Percentiles rank a stretch among this genome's conserved stretches.
phyloP scores from a whole-genome alignment of 2,888 invertebrate species.

The Dione vanillae region DNA sequence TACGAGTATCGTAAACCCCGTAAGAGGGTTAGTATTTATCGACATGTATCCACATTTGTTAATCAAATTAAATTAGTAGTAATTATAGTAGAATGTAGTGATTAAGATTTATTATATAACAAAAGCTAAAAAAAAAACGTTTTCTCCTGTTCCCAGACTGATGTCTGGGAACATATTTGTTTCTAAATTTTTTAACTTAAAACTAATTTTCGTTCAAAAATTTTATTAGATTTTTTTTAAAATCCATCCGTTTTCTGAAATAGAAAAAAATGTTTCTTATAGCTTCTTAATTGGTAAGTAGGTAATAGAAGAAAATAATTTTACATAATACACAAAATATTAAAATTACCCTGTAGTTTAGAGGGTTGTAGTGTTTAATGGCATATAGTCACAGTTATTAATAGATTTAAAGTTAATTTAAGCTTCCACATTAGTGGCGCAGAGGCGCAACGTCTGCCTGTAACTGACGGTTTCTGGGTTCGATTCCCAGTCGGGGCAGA shows the following conservation, averaged over 20 bases:
- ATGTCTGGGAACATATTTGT: not conserved
- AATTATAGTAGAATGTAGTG: not conserved
- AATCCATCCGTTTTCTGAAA: not conserved
- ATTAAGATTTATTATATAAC: not conserved
- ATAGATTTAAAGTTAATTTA: not conserved
- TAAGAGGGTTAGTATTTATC: not conserved
- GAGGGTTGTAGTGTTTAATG: slow-evolving; percentile 1
- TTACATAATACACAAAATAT: not conserved
- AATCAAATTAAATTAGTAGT: slow-evolving; percentile 7
- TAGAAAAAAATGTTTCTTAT: no score
- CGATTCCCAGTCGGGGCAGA: no score
- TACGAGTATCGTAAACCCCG: no score
- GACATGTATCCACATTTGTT: not conserved
- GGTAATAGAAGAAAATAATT: no score
- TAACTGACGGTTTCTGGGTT: no score
- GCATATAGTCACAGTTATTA: not conserved
- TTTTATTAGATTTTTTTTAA: not conserved
- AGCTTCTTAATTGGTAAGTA: no score
- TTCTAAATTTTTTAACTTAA: not conserved
- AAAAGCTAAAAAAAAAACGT: no score
- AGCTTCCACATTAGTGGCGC: no score
- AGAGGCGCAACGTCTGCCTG: no score
- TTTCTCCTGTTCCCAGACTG: no score
- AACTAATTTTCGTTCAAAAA: no score
- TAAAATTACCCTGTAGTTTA: not conserved